These are phyloP conservation scores for Drosophila limbata DNA, from an alignment of 2,888 invertebrate species.

Conservation along the genomic window DNA sequence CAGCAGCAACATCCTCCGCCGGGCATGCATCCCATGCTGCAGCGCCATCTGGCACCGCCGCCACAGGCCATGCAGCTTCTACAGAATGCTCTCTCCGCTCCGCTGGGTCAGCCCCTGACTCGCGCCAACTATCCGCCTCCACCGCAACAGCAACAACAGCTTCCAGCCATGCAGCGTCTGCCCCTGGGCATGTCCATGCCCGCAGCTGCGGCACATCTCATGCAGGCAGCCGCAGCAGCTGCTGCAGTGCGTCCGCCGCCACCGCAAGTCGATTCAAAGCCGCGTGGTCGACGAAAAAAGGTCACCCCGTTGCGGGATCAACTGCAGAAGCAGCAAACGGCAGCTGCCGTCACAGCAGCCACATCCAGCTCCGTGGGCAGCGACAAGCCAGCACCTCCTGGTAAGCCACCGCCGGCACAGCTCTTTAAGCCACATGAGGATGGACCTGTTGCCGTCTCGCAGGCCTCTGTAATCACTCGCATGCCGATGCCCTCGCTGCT, in stretches of 20 bases:
- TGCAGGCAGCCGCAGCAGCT: conserved; percentile 65
- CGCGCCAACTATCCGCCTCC: conserved; percentile 66
- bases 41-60: conserved; percentile 73
- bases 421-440: conserved; percentile 86
- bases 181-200: conserved; percentile 67
- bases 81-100: conserved; percentile 83
- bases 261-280: conserved; percentile 69
- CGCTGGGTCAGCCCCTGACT: conserved; percentile 80
- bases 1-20: conserved; percentile 36
- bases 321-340: conserved; percentile 86
- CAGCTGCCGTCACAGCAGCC: conserved; percentile 86
- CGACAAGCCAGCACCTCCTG: conserved; percentile 34
- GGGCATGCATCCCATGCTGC: conserved; percentile 75
- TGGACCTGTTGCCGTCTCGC: conserved; percentile 65
- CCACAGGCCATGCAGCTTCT: conserved; percentile 79
- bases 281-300: conserved; percentile 85
- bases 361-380: conserved; percentile 43
- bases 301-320: conserved; percentile 85
- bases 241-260: conserved; percentile 53
- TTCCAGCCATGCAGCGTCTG: conserved; percentile 61
- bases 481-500: conserved; percentile 85
- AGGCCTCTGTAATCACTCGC: conserved; percentile 88
- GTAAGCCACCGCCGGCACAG: conserved; percentile 85
- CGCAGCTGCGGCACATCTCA: conserved; percentile 62
- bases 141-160: conserved; percentile 56